Conservation (phyloP, 2,797 vertebrate species). For the Artibeus lituratus region DNA sequence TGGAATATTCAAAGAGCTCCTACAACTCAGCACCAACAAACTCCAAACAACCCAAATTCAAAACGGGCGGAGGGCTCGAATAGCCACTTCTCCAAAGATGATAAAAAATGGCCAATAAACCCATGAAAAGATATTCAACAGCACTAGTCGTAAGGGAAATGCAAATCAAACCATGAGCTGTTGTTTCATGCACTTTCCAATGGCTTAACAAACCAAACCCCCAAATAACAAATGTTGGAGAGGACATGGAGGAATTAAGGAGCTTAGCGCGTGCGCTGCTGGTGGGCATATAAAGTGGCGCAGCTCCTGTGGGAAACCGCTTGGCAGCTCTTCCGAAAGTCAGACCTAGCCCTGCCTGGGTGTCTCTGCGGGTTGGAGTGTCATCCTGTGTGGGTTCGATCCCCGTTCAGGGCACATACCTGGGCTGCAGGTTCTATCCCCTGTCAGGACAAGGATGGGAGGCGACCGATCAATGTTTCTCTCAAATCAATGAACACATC, state of each 20-base stretch:
- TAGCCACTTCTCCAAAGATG: background rate
- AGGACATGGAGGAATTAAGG: background rate
- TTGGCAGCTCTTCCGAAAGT: background rate
- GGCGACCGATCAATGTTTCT: background rate
- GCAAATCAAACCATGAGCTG: background rate
- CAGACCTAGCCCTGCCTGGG: background rate
- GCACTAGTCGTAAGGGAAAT: background rate
- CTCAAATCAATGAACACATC: background rate
- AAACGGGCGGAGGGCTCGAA: background rate
- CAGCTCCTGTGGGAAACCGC: background rate
- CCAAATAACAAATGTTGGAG: background rate
- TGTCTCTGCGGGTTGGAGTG: background rate
- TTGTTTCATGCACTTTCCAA: background rate
- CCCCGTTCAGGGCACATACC: no score
- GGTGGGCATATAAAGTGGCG: background rate
- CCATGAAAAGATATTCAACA: background rate
- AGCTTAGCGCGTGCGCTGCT: background rate
- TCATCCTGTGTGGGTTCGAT: background rate
- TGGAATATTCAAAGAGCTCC: background rate
- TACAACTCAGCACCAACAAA: background rate
- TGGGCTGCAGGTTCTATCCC: no score
- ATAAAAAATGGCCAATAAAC: background rate
- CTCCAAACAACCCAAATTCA: background rate
- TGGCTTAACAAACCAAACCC: background rate
- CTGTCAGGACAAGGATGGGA: background rate